These are phyloP conservation scores for Scylla paramamosain DNA, from an alignment of 1,140 invertebrate genomes.

Conservation along the genomic window DNA sequence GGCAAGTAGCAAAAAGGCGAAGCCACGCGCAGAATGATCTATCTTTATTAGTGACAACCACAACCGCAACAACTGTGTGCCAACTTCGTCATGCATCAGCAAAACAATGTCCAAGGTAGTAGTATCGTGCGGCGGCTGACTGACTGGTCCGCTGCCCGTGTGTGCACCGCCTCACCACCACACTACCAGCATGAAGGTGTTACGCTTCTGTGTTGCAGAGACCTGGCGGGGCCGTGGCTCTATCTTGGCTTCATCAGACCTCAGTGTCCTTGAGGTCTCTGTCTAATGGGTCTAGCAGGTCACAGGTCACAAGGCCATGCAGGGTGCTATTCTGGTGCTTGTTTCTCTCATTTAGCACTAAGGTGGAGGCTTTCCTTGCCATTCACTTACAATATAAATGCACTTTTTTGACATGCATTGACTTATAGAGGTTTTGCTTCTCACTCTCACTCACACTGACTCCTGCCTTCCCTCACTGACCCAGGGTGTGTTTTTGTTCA, in stretches of 20 bases:
- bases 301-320: background rate
- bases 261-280: background rate
- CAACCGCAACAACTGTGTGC: background rate
- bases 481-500: too few species aligned
- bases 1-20: background rate
- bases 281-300: background rate
- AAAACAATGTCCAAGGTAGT: slow-evolving; percentile 1
- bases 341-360: background rate
- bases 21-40: background rate
- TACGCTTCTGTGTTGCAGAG: background rate
- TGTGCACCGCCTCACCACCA: background rate
- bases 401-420: background rate
- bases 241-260: background rate
- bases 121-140: background rate
- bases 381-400: background rate
- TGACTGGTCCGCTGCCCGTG: background rate
- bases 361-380: background rate
- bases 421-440: background rate
- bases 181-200: background rate
- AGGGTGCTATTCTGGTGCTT: background rate
- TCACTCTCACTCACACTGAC: background rate
- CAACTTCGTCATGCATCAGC: background rate
- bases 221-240: background rate
- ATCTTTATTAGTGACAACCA: background rate
- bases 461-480: too few species aligned